phyloP scores from a whole-genome alignment of 1,140 invertebrate species.

The Chlorops oryzae region DNA sequence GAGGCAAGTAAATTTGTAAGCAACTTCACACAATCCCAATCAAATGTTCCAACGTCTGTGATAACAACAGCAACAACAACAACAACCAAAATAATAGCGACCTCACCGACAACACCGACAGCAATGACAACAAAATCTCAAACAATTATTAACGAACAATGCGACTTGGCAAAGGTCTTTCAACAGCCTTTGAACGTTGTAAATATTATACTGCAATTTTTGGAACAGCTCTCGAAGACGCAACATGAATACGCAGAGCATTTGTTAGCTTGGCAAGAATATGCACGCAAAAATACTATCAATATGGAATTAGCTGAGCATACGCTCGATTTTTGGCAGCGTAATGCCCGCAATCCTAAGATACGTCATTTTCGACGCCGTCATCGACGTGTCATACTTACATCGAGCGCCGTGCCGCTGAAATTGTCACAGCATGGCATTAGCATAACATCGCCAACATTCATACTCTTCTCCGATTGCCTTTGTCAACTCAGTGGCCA shows the following conservation, averaged over 20 bases:
- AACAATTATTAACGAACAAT: constrained; percentile 31
- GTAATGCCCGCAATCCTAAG: constrained; percentile 29
- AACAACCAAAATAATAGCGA: not conserved
- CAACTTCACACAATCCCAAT: constrained; percentile 14
- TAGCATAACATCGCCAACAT: constrained; percentile 57
- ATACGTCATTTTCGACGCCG: constrained; percentile 25
- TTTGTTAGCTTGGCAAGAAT: constrained; percentile 31
- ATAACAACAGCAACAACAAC: constrained; percentile 13
- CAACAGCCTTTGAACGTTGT: constrained; percentile 39
- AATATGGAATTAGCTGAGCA: constrained; percentile 42
- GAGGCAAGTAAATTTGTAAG: constrained; percentile 25
- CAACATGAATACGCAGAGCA: constrained; percentile 32
- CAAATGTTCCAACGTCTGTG: constrained; percentile 25
- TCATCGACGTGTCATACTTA: constrained; percentile 66
- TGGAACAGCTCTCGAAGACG: constrained; percentile 30
- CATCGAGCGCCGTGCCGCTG: constrained; percentile 66
- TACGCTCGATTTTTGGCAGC: constrained; percentile 41
- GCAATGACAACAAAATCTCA: not conserved
- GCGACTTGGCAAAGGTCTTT: constrained; percentile 32
- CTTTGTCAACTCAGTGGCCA: constrained; percentile 64
- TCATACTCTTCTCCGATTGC: constrained; percentile 68
- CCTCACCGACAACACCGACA: not conserved
- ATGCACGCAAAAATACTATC: constrained; percentile 33
- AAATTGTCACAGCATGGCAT: constrained; percentile 49
- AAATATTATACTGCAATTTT: constrained; percentile 34